Base-by-base conservation (phyloP, 2,888 invertebrate genomes). In the Boloria selene region DNA sequence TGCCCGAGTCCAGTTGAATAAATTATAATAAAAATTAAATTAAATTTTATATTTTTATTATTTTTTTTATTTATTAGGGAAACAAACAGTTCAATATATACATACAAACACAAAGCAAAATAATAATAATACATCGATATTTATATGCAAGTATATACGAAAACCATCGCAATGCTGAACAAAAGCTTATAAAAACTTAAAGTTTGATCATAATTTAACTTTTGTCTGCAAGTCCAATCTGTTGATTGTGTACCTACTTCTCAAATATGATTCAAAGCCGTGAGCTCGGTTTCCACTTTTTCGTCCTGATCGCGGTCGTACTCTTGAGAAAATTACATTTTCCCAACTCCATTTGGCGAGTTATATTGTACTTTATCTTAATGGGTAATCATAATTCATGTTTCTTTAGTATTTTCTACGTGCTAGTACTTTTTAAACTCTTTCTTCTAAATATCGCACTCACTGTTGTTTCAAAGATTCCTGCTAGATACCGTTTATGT, bases 331-430 rank as follows among this genome's bases (percentile, higher is more conserved):
- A 87, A 88, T 86, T 83, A 84, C 80, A 83, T 88, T 90, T 89
- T 87, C 88, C 88, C 87, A 85, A 77, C 81, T 76, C 84, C 86
- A 86, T 89, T 90, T 87, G 85, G 84, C 85, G 81, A 83, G 85
- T 83, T 84, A 87, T 86, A 86, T 88, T 89, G 86, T 90, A 87
- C 88, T 88, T 90, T 90, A 90, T 90, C 88, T 90, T 90, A 88
- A 90, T 88, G 87, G 79, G 88, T 87, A 88, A 90, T 89, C 90
- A 87, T 90, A 90, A 88, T 88, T 90, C 89, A 88, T 87, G 78
- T 82, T 85, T 84, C 87, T 90, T 87, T 87, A 85, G 84, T 80
- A 78, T 81, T 81, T 80, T 80, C 59, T 69, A 61, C 50, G 60
- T 49, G 77, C 82, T 78, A 78, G 81, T 83, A 81, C 84, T 63